Evolutionary conservation across 2,113 vertebrate genomes (phyloP).

Genomic region (Neomonachus schauinslandi): DNA sequence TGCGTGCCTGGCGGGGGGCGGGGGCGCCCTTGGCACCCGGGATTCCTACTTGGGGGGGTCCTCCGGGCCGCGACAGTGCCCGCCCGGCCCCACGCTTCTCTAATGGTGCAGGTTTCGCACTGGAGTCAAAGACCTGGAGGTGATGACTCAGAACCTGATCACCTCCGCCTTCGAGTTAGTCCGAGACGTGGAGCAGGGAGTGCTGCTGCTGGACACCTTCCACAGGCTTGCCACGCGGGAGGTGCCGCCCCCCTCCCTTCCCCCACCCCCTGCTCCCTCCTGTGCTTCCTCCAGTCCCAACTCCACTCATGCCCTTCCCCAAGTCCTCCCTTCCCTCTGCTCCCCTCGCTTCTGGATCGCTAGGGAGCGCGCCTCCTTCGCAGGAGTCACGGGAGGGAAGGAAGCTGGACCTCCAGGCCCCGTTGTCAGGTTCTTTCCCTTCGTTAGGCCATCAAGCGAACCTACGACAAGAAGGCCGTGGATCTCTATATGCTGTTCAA

Average conservation of each 20-base stretch:
- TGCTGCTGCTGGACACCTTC: slow-evolving; percentile 90
- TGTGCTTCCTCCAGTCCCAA: background rate
- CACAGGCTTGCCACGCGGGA: slow-evolving; percentile 88
- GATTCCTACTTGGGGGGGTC: background rate
- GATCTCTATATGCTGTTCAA: slow-evolving; percentile 88
- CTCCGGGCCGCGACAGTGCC: background rate
- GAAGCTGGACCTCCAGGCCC: background rate
- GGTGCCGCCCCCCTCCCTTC: slow-evolving; percentile 78
- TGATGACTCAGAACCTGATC: slow-evolving; percentile 91
- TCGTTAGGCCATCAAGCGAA: slow-evolving; percentile 87
- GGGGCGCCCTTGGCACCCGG: fast-evolving
- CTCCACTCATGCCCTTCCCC: background rate
- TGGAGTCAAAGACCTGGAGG: slow-evolving; percentile 87
- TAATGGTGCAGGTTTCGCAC: slow-evolving; percentile 81
- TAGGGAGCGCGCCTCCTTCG: background rate
- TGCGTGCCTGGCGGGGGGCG: too few relatives aligned
- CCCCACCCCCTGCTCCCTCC: background rate
- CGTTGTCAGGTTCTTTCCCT: background rate
- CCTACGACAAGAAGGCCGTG: slow-evolving; percentile 87
- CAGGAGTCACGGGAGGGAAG: too few relatives aligned
- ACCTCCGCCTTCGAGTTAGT: slow-evolving; percentile 87
- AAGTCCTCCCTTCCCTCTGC: background rate
- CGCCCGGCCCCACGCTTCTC: background rate
- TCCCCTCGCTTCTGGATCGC: background rate
- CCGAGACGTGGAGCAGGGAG: slow-evolving; percentile 87